A percentile compares a stretch with the other conserved stretches of the same genome.
phyloP scores from a whole-genome alignment of 2,113 vertebrate species.

The Microtus pennsylvanicus region DNA sequence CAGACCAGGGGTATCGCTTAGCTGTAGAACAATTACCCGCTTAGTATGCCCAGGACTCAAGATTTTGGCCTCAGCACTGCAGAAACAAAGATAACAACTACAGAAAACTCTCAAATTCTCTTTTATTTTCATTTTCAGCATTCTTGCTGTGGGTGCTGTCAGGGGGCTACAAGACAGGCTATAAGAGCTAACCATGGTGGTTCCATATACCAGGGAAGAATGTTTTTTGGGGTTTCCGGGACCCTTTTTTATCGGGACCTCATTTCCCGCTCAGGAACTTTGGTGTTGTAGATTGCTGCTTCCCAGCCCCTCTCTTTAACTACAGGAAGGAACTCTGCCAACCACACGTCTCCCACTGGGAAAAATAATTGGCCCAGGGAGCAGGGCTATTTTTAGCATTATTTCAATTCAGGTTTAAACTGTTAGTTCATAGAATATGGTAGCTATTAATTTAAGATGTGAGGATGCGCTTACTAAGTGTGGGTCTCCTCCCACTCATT shows the following conservation, averaged over 20 bases:
- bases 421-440: slow-evolving; percentile 48
- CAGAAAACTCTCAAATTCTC: not conserved
- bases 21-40: not conserved
- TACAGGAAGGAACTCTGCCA: slow-evolving; percentile 6
- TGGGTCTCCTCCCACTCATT: slow-evolving; percentile 23
- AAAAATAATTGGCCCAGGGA: slow-evolving; percentile 42
- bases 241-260: not conserved
- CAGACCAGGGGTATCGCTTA: not conserved
- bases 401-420: slow-evolving; percentile 58
- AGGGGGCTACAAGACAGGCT: not conserved
- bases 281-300: not conserved
- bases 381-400: slow-evolving; percentile 51
- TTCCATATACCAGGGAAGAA: not conserved
- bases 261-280: not conserved
- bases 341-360: slow-evolving; percentile 1
- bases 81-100: not conserved
- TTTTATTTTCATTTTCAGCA: not conserved
- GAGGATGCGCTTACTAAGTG: slow-evolving; percentile 52
- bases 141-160: not conserved
- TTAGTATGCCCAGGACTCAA: not conserved
- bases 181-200: not conserved
- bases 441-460: slow-evolving; percentile 61
- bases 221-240: not conserved
- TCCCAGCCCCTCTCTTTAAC: not conserved
- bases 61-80: not conserved